Conservation (phyloP, 2,113 vertebrate species). For the Malaclemys terrapin region DNA sequence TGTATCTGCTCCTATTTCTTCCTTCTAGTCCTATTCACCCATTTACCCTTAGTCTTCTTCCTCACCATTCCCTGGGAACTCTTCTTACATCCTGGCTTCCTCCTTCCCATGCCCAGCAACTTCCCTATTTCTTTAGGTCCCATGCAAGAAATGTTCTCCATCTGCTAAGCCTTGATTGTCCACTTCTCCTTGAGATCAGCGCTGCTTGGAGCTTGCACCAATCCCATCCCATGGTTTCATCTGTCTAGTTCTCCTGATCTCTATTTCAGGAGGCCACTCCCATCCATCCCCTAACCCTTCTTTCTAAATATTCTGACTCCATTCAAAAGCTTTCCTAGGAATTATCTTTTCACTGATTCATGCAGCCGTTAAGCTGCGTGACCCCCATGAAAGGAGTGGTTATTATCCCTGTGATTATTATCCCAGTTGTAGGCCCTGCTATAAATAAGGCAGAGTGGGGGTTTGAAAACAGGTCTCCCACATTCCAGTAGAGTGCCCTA, state of each 20-base stretch:
- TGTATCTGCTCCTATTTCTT: neutral
- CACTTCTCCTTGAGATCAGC: neutral
- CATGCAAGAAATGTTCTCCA: neutral
- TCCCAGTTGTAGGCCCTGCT: too few relatives aligned
- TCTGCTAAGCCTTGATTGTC: neutral
- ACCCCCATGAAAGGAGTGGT: neutral
- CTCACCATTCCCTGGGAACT: too few relatives aligned
- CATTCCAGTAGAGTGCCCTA: too few relatives aligned
- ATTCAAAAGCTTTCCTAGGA: too few relatives aligned
- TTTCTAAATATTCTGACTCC: neutral
- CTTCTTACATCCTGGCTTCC: neutral
- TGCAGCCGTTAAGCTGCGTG: neutral
- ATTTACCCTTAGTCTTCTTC: too few relatives aligned
- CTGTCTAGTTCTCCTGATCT: neutral
- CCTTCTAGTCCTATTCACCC: neutral
- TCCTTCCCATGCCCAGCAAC: neutral
- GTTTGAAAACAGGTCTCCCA: too few relatives aligned
- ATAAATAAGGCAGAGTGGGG: too few relatives aligned
- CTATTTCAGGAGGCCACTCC: neutral
- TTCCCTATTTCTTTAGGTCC: neutral
- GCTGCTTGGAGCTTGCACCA: neutral
- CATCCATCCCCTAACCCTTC: neutral
- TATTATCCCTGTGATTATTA: too few relatives aligned
- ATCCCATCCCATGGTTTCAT: neutral
- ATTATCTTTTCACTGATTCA: neutral